Evolutionary conservation across 2,888 invertebrate genomes (phyloP).

Genomic region (Scaptomyza tumidula): DNA sequence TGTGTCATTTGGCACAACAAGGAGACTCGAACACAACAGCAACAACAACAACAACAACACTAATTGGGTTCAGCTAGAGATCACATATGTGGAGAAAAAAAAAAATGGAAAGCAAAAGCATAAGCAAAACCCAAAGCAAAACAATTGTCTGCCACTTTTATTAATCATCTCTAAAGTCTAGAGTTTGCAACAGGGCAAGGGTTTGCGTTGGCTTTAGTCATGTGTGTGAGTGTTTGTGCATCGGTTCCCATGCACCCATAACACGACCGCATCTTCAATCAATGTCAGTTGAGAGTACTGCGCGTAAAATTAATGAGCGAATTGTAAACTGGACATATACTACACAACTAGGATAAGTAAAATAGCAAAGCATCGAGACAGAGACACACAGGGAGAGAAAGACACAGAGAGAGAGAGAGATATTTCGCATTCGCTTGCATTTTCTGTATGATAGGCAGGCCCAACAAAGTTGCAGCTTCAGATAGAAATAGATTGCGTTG

Average conservation of each 20-base stretch:
- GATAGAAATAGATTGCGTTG: constrained; percentile 16
- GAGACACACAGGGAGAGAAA: background rate
- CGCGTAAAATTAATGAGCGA: constrained; percentile 75
- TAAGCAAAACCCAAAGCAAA: constrained; percentile 41
- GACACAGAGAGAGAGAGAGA: constrained; percentile 26
- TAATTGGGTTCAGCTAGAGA: constrained; percentile 70
- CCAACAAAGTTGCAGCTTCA: constrained; percentile 52
- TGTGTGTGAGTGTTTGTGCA: constrained; percentile 4
- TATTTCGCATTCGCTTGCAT: constrained; percentile 25
- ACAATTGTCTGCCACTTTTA: constrained; percentile 52
- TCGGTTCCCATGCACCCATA: constrained; percentile 68
- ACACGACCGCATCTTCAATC: constrained; percentile 76
- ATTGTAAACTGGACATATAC: constrained; percentile 62
- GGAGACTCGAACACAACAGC: constrained; percentile 4
- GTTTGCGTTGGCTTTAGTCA: constrained; percentile 6
- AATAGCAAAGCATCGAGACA: background rate
- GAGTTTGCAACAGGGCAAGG: constrained; percentile 18
- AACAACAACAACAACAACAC: constrained; percentile 36
- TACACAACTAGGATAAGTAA: constrained; percentile 4
- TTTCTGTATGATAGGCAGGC: constrained; percentile 53
- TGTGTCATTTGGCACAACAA: constrained; percentile 62
- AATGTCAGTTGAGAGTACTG: constrained; percentile 58
- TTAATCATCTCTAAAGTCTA: constrained; percentile 51
- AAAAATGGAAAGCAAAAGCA: constrained; percentile 65
- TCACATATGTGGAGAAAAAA: constrained; percentile 50